A percentile compares a stretch with the other conserved stretches of the same genome.
Conservation (phyloP, 2,888 invertebrate genomes). For the Synanthedon tipuliformis region DNA sequence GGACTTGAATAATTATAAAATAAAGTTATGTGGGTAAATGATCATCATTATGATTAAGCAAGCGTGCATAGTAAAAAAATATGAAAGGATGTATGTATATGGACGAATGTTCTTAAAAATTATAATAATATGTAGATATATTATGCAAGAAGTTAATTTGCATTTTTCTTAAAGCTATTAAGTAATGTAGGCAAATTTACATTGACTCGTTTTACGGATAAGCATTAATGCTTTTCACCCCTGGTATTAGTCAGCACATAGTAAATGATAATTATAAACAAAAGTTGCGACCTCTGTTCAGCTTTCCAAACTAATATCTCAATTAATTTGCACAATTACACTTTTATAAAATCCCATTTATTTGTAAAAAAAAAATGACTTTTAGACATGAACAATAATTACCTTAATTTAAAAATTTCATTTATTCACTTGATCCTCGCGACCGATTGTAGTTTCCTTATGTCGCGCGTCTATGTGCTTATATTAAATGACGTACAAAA, state of each 20-base stretch:
- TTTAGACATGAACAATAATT: slow-evolving; percentile 5
- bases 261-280: not conserved
- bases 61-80: too few species aligned
- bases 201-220: not conserved
- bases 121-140: too few species aligned
- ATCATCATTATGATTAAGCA: too few species aligned
- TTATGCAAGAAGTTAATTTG: too few species aligned
- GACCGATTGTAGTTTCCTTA: slow-evolving; percentile 1
- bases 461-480: slow-evolving; percentile 6
- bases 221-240: not conserved
- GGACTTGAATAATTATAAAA: too few species aligned
- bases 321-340: not conserved
- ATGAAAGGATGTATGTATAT: too few species aligned
- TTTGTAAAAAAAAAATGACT: slow-evolving; percentile 1
- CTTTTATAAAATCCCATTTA: not conserved
- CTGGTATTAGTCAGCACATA: not conserved
- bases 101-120: too few species aligned
- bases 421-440: slow-evolving; percentile 4
- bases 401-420: slow-evolving; percentile 4
- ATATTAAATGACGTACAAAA: slow-evolving; percentile 4
- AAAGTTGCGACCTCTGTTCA: not conserved
- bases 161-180: not conserved
- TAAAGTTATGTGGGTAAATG: too few species aligned
- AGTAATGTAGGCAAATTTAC: not conserved
- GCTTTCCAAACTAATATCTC: not conserved